phyloP scores from a whole-genome alignment of 1,140 invertebrate genomes.

The Lordiphosa clarofinis region DNA sequence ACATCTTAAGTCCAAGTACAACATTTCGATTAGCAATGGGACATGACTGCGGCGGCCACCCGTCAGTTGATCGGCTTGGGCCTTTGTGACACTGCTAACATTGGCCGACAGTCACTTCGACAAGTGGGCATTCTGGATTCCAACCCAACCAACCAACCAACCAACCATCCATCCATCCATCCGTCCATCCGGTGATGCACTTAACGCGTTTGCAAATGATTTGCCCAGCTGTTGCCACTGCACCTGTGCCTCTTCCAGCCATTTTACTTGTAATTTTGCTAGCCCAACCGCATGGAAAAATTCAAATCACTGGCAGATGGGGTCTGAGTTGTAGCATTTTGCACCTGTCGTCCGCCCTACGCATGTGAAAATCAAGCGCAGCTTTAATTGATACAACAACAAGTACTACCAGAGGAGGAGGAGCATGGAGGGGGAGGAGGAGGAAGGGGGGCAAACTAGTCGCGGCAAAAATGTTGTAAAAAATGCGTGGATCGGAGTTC shows the following conservation, averaged over 20 bases:
- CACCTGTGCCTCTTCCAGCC: slow-evolving; percentile 36
- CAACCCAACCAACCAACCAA: slow-evolving; percentile 30
- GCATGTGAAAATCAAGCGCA: slow-evolving; percentile 75
- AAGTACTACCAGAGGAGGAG: slow-evolving; percentile 15
- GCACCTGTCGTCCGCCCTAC: slow-evolving; percentile 70
- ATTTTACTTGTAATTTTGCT: slow-evolving; percentile 43
- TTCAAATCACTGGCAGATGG: slow-evolving; percentile 58
- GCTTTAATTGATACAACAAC: slow-evolving; percentile 71
- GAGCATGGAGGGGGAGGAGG: slow-evolving; percentile 10
- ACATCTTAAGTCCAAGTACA: too few relatives aligned
- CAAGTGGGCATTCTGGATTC: too few relatives aligned
- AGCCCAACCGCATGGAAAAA: slow-evolving; percentile 58
- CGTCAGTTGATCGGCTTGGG: not conserved
- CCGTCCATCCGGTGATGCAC: slow-evolving; percentile 46
- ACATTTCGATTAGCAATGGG: too few relatives aligned
- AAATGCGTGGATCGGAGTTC: slow-evolving; percentile 54
- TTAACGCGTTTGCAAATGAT: slow-evolving; percentile 25
- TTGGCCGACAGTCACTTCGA: not conserved
- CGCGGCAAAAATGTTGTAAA: slow-evolving; percentile 76
- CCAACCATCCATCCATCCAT: too few relatives aligned
- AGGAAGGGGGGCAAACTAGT: slow-evolving; percentile 42
- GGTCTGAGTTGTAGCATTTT: slow-evolving; percentile 63
- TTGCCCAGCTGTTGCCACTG: slow-evolving; percentile 53
- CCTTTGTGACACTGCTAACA: not conserved
- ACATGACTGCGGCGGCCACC: too few relatives aligned